Base-by-base conservation (phyloP, 2,797 vertebrate species). In the Rhincodon typus region DNA sequence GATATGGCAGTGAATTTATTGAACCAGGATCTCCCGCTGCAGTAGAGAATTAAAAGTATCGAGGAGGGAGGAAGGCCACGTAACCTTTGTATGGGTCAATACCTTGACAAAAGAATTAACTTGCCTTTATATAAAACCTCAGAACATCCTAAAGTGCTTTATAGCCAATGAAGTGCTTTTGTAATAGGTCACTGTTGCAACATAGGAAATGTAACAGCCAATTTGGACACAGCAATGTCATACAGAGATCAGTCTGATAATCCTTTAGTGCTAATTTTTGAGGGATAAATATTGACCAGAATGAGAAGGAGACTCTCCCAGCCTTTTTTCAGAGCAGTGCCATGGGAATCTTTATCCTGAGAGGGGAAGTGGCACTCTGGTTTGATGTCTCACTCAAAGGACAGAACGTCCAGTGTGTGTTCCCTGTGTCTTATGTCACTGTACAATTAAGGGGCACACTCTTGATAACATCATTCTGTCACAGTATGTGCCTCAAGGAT, bases 1-100 rank as follows among this genome's bases (percentile, higher is more conserved):
- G 90, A 93, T 25, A 69, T 42, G 8, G 21, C 21, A 69, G 90
- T 93, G 90, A 69, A 93, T 69, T 93, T 93, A 93, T 93, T 93
- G 62, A 69, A 69, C 66, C 21, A 69, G 90, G 23, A 93, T 93
- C 90, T 67, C n/a, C 90, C n/a, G n/a, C 13, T 38, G 3, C 90
- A 69, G 25, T 21, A 93, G 19, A 4, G 38, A 69, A 42, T 69
- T 42, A 42, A 21, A n/a, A 38, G 42, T 10, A 42, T 25, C 42
- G 10, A 91, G n/a, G 62, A 25, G 8, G 5, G 69, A 82, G 38
- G 25, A 42, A 69, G 69, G 90, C n/a, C n/a, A 69, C 90, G n/a
- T n/a, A n/a, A n/a, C n/a, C n/a, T n/a, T n/a, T n/a, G n/a, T n/a
- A n/a, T n/a, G n/a, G n/a, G n/a, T n/a, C 90, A 93, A n/a, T 69